Evolutionary conservation across 2,797 vertebrate species (phyloP).

Genomic region (Todus mexicanus): DNA sequence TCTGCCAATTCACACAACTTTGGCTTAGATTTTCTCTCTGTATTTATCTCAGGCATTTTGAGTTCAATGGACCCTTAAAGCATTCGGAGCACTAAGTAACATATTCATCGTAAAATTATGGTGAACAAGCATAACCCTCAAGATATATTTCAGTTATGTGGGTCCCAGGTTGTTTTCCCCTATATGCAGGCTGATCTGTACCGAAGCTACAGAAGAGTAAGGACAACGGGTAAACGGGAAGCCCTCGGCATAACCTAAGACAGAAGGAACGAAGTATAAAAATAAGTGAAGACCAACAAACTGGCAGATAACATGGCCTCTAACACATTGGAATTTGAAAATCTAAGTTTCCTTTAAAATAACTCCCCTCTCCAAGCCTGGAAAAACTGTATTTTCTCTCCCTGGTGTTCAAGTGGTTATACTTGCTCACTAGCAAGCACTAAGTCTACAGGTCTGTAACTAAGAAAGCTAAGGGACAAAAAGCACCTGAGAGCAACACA

Average conservation of each 20-base stretch:
- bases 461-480: background rate
- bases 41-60: background rate
- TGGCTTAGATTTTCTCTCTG: background rate
- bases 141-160: background rate
- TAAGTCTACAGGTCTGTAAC: background rate
- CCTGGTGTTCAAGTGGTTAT: background rate
- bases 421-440: background rate
- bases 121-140: background rate
- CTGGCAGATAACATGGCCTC: background rate
- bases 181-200: background rate
- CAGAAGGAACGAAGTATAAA: background rate
- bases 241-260: background rate
- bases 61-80: background rate
- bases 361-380: background rate
- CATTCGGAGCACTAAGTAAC: background rate
- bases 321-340: background rate
- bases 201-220: background rate
- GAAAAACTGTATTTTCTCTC: background rate
- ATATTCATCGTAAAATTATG: background rate
- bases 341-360: background rate
- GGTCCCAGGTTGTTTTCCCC: background rate
- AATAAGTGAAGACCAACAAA: background rate
- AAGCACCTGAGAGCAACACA: background rate
- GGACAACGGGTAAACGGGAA: background rate
- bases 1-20: background rate